These are phyloP conservation scores for Myiozetetes cayanensis DNA, from an alignment of 2,113 vertebrate species.

Conservation along the genomic window DNA sequence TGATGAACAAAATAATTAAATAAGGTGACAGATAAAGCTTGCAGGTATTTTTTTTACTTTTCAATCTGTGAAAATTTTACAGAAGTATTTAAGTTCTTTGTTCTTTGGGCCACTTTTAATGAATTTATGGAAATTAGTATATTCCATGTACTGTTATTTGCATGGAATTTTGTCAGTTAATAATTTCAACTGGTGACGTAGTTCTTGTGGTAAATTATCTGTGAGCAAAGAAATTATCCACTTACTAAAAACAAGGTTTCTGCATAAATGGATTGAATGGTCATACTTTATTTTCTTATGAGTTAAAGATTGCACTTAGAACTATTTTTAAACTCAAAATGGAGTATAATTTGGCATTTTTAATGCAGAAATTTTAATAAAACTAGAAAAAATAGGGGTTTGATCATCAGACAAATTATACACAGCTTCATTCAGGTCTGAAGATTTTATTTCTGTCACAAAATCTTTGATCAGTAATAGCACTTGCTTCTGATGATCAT, in stretches of 20 bases:
- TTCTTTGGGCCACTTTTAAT: not conserved
- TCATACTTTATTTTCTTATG: not conserved
- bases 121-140: not conserved
- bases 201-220: not conserved
- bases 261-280: not conserved
- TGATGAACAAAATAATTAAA: not conserved
- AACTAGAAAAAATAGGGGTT: not conserved
- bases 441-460: not conserved
- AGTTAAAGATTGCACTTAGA: not conserved
- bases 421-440: not conserved
- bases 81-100: not conserved
- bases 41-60: not conserved
- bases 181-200: not conserved
- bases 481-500: not conserved
- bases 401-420: not conserved
- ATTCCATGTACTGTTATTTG: not conserved
- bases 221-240: slow-evolving; percentile 28
- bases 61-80: not conserved
- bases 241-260: not conserved
- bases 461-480: not conserved
- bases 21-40: not conserved
- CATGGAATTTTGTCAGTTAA: not conserved
- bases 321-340: slow-evolving; percentile 12
- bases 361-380: not conserved
- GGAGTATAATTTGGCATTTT: not conserved